These are phyloP conservation scores for Macrosiphum euphorbiae DNA, from an alignment of 2,888 invertebrate species.

Conservation along the genomic window DNA sequence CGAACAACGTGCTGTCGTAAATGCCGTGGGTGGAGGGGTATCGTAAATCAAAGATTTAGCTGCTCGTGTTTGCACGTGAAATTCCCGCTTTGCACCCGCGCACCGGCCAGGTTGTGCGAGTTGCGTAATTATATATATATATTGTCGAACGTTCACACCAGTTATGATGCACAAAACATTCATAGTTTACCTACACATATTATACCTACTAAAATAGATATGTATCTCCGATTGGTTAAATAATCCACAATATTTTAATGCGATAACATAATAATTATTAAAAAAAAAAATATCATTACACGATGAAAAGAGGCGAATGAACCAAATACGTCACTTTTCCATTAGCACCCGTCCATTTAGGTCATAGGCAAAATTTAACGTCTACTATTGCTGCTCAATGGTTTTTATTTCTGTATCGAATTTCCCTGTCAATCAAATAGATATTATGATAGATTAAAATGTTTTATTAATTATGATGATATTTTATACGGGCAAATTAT, in stretches of 20 bases:
- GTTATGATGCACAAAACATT: neutral
- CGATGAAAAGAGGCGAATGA: neutral
- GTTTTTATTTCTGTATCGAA: slow-evolving; percentile 5
- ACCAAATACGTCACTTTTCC: slow-evolving; percentile 20
- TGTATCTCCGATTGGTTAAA: neutral
- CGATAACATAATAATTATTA: neutral
- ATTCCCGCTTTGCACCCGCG: neutral
- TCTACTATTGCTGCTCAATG: neutral
- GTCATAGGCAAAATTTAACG: neutral
- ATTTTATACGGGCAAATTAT: neutral
- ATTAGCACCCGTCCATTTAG: neutral
- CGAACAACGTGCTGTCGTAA: neutral
- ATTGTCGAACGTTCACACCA: neutral
- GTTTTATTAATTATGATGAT: neutral
- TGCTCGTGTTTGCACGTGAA: neutral
- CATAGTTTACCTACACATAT: neutral
- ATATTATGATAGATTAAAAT: neutral
- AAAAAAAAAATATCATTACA: neutral
- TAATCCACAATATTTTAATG: neutral
- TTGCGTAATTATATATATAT: neutral
- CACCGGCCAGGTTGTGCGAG: neutral
- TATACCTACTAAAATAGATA: neutral
- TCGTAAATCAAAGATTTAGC: slow-evolving; percentile 39
- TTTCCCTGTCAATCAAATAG: neutral
- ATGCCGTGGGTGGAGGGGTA: neutral